Base-by-base conservation (phyloP, 2,113 vertebrate species). In the Oncorhynchus nerka region DNA sequence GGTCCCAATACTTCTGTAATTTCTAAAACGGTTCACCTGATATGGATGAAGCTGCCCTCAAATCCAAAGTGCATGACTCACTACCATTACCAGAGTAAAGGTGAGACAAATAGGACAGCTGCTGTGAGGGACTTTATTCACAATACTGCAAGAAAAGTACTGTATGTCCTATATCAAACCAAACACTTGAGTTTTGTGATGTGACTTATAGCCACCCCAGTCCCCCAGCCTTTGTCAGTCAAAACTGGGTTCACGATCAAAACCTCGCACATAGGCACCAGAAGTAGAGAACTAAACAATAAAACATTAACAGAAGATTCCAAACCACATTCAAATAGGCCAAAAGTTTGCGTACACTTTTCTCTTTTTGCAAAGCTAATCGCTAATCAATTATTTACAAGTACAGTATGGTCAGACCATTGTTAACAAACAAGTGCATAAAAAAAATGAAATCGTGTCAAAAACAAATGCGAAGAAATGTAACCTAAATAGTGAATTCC, bases 341-440 rank as follows among this genome's bases (percentile, higher is more conserved):
- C 67, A 86, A 75, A 81, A 81, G 8, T 62, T 75, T 28, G 39
- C 62, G 76, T 75, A 83, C 57, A 82, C 76, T 76, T 49, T 61
- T n/a, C 24, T 70, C 19, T 19, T 81, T 75, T 81, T 30, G 13
- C 71, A 70, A 77, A 59, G 68, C 76, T 81, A 86, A 64, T 86
- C 34, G 76, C 71, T 81, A 87, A 79, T 71, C 84, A 91, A 79
- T 84, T 86, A 92, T 89, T 79, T 93, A 92, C 90, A 93, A 66
- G 71, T 76, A 80, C 51, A 68, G 73, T 13, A 77, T 22, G 67
- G 64, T 83, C 84, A 84, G 79, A 88, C 77, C 73, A 81, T 75
- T 39, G 32, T 71, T 26, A 13, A 65, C 57, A 82, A 84, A 68
- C 79, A 84, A 84, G 79, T 83, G 84, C 81, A 83, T 77, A 68